phyloP scores from a whole-genome alignment of 2,797 vertebrate genomes.

The Tarsius wallacei region DNA sequence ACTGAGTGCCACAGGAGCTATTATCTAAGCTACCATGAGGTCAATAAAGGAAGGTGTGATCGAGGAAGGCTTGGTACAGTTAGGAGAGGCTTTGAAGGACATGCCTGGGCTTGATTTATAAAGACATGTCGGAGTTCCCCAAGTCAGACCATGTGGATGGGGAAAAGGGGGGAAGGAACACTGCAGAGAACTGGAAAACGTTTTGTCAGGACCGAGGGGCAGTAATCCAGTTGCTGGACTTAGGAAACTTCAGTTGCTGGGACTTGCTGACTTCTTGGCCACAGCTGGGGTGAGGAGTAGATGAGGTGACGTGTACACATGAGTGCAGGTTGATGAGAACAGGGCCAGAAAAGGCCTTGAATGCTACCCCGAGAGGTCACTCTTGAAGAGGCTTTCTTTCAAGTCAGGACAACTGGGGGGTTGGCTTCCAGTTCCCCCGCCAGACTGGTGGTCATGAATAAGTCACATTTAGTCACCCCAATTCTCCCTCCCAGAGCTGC shows the following conservation, averaged over 20 bases:
- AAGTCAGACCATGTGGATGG: neutral
- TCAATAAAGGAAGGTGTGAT: neutral
- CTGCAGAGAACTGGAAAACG: neutral
- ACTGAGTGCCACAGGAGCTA: neutral
- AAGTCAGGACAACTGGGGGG: neutral
- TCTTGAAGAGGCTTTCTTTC: neutral
- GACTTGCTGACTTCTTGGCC: neutral
- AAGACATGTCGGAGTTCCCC: neutral
- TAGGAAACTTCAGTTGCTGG: neutral
- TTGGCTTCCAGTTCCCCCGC: neutral
- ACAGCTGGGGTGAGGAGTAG: neutral
- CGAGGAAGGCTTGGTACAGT: neutral
- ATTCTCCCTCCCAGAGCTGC: neutral
- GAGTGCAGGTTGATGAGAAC: neutral
- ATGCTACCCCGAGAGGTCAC: too few species aligned
- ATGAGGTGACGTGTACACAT: neutral
- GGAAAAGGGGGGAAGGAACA: rapidly evolving
- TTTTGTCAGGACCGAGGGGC: neutral
- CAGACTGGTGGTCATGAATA: neutral
- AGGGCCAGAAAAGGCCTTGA: neutral
- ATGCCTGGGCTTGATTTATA: neutral
- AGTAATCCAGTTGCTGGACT: neutral
- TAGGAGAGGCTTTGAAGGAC: neutral
- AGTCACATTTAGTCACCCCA: rapidly evolving
- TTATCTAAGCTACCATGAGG: neutral